These are phyloP conservation scores for Eueides isabella DNA, from an alignment of 1,140 invertebrate species.

Conservation along the genomic window DNA sequence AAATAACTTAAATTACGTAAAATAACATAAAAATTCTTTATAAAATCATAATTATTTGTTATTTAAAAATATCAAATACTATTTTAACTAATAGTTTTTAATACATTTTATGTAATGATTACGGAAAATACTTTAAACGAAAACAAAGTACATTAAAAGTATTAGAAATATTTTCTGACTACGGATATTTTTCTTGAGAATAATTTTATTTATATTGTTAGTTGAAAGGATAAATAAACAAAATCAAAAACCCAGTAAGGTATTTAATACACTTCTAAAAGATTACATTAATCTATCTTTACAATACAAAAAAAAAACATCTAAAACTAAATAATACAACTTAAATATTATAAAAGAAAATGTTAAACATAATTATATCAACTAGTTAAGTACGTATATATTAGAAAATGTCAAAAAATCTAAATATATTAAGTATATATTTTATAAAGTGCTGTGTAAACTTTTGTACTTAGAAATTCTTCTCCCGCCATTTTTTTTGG, in stretches of 20 bases:
- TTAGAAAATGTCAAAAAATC: constrained; percentile 17
- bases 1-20: too few species aligned
- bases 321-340: constrained; percentile 37
- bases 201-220: background rate
- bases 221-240: background rate
- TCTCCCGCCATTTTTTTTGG: background rate
- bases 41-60: too few species aligned
- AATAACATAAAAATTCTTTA: too few species aligned
- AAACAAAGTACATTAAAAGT: too few species aligned
- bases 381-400: constrained; percentile 49
- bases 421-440: constrained; percentile 23
- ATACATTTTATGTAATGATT: too few species aligned
- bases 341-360: constrained; percentile 20
- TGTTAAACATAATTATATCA: constrained; percentile 37
- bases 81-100: too few species aligned
- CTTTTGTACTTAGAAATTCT: constrained; percentile 31
- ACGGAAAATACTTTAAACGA: too few species aligned
- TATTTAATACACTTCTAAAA: constrained; percentile 49
- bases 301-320: constrained; percentile 39
- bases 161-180: too few species aligned
- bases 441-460: constrained; percentile 18
- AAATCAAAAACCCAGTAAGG: constrained; percentile 15
- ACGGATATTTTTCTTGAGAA: too few species aligned
- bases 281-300: constrained; percentile 29
- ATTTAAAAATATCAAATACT: too few species aligned